Base-by-base conservation (phyloP, 1,140 invertebrate genomes). In the Spodoptera frugiperda region DNA sequence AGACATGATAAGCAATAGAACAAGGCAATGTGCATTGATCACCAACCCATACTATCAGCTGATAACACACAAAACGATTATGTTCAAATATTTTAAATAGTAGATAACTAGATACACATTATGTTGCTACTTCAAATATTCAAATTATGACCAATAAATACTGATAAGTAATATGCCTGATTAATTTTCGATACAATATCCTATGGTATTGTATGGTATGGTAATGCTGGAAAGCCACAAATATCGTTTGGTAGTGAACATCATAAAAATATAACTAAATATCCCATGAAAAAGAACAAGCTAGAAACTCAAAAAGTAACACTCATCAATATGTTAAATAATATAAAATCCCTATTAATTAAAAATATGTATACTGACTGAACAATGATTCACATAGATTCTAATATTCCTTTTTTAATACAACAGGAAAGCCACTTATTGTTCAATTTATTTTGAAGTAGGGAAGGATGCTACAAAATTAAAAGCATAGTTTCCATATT, bases 21-120 rank as follows among this genome's bases (percentile, higher is more conserved):
- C 30, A n/a, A 15, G 30, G n/a, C 57, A 61, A 53, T 53, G 51
- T 39, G 57, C 57, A 61, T 61, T 61, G 19, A 21, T 55, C 19
- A 17, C n/a, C 6, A 61, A 15, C 14, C 11, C 1, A 25, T 4
- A 15, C 57, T 61, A 61, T 61, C 57, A 3, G 2, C 30, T 61
- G 57, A 61, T 61, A 61, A 61, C 30, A 61, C 1, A 33, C 14
- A 39, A 61, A 61, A 39, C 10, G 14, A 61, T 61, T 61, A 39
- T 10, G n/a, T 39, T 17, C 8, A 2, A 61, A 39, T 61, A 39
- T 61, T 61, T 61, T 39, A 39, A 39, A 39, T 61, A 10, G n/a
- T 61, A 9, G 9, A 61, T 39, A 39, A 15, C 25, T 25, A 25
- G 25, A 25, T 25, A 39, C 6, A 9, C 0, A 9, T 39, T 6